Evolutionary conservation across 1,140 invertebrate genomes (phyloP).

Genomic region (Zaprionus ghesquierei): DNA sequence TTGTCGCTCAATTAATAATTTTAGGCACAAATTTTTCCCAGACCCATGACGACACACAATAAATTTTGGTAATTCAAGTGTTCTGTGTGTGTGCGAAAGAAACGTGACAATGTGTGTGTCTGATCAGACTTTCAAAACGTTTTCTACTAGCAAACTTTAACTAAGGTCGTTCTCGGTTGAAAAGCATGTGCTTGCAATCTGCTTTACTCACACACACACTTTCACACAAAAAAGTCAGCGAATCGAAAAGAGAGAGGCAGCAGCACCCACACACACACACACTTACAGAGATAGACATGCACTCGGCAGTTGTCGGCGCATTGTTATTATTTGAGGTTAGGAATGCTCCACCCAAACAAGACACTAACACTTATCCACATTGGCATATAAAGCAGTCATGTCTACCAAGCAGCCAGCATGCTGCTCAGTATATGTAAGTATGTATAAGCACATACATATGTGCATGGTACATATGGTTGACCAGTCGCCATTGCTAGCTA

Average conservation of each 20-base stretch:
- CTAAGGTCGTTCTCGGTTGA: slow-evolving; percentile 59
- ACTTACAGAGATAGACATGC: slow-evolving; percentile 37
- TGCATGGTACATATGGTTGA: slow-evolving; percentile 31
- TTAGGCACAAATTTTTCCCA: slow-evolving; percentile 65
- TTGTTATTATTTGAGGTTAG: slow-evolving; percentile 75
- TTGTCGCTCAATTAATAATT: slow-evolving; percentile 79
- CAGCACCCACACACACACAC: slow-evolving; percentile 32
- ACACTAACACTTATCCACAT: slow-evolving; percentile 21
- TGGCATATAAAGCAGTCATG: slow-evolving; percentile 43
- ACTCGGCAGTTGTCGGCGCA: slow-evolving; percentile 45
- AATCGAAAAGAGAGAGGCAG: slow-evolving; percentile 10
- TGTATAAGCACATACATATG: slow-evolving; percentile 27
- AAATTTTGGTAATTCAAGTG: slow-evolving; percentile 28
- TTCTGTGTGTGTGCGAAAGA: not conserved
- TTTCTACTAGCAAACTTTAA: slow-evolving; percentile 36
- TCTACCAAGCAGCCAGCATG: slow-evolving; percentile 44
- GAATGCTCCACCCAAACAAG: slow-evolving; percentile 80
- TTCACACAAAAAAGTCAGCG: slow-evolving; percentile 1
- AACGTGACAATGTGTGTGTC: slow-evolving; percentile 2
- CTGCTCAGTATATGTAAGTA: slow-evolving; percentile 46
- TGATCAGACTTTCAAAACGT: slow-evolving; percentile 28
- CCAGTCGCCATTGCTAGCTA: slow-evolving; percentile 39
- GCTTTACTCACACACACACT: slow-evolving; percentile 15
- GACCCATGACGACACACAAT: slow-evolving; percentile 36
- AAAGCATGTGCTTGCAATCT: slow-evolving; percentile 69